These are phyloP conservation scores for Apoderus coryli DNA, from an alignment of 2,888 invertebrate genomes.

Conservation along the genomic window DNA sequence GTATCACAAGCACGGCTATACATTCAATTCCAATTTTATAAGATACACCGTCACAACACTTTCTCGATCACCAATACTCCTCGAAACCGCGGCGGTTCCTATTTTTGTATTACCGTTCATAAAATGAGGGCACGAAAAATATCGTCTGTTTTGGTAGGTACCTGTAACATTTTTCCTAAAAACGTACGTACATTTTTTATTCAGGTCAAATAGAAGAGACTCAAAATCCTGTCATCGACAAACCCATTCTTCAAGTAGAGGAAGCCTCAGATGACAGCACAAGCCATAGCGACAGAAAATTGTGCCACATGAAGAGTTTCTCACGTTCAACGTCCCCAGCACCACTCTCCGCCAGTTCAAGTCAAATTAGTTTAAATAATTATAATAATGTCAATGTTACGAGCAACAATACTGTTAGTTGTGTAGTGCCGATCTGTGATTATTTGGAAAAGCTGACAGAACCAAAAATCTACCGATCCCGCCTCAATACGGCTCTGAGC, in stretches of 20 bases:
- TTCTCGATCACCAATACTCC: too few species aligned
- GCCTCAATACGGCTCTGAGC: conserved; percentile 21
- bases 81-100: too few species aligned
- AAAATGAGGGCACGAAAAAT: too few species aligned
- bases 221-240: conserved; percentile 31
- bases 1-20: too few species aligned
- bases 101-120: too few species aligned
- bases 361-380: conserved; percentile 29
- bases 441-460: conserved; percentile 34
- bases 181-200: conserved; percentile 7
- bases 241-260: conserved; percentile 34
- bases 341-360: conserved; percentile 35
- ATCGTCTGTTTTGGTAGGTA: too few species aligned
- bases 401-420: conserved; percentile 10
- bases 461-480: conserved; percentile 32
- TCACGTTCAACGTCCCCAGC: conserved; percentile 36
- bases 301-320: conserved; percentile 37
- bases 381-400: too few species aligned
- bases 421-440: conserved; percentile 31
- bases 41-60: too few species aligned
- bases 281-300: conserved; percentile 32
- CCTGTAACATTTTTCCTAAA: too few species aligned
- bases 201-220: conserved; percentile 18
- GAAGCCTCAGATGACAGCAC: conserved; percentile 33
- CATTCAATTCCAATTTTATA: too few species aligned